Conservation (phyloP, 2,888 invertebrate species). For the Psylliodes chrysocephalus region DNA sequence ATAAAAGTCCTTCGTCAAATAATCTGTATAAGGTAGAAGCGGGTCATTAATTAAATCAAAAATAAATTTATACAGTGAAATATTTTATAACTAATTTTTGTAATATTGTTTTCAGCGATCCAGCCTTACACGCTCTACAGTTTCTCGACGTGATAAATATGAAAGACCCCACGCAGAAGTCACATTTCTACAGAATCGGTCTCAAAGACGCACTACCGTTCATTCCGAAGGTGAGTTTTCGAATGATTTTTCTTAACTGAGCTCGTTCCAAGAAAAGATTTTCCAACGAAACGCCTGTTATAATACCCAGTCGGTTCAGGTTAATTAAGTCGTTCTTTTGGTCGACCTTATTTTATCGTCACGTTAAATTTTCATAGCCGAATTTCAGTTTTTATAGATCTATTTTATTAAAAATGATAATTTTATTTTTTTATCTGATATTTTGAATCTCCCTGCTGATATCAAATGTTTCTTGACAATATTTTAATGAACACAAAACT, state of each 20-base stretch:
- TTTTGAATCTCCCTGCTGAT: too few species aligned
- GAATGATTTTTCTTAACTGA: not conserved
- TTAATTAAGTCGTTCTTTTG: slow-evolving; percentile 1
- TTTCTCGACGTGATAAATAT: slow-evolving; percentile 92
- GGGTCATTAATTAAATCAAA: too few species aligned
- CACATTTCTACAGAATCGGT: slow-evolving; percentile 88
- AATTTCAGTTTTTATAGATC: not conserved
- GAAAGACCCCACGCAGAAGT: slow-evolving; percentile 89
- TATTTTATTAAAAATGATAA: too few species aligned
- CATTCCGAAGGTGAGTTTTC: slow-evolving; percentile 83
- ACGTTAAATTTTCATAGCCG: not conserved
- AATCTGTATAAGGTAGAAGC: too few species aligned
- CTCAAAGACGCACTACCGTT: slow-evolving; percentile 87
- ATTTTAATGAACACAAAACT: too few species aligned
- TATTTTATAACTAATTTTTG: not conserved
- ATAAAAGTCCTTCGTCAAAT: too few species aligned
- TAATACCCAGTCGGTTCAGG: not conserved
- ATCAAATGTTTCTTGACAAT: too few species aligned
- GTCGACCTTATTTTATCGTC: not conserved
- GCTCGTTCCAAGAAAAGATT: not conserved
- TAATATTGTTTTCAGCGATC: slow-evolving; percentile 72
- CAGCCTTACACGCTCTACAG: slow-evolving; percentile 90
- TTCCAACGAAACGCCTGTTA: not conserved
- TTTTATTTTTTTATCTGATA: too few species aligned
- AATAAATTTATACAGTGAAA: too few species aligned